Base-by-base conservation (phyloP, 2,113 vertebrate species). In the Eulacestoma nigropectus region DNA sequence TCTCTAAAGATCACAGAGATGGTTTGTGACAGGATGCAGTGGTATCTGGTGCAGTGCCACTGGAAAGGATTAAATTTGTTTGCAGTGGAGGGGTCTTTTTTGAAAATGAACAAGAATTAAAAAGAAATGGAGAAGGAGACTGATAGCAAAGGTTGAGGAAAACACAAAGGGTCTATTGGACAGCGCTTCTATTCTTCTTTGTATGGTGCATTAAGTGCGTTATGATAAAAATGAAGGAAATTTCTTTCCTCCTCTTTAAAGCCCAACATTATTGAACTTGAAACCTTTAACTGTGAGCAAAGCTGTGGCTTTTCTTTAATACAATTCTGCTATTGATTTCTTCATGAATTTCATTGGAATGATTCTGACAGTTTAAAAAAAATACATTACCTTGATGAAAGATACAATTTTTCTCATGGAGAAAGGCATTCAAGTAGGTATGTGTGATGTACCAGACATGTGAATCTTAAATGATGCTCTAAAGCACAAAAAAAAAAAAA, bases 251-350 rank as follows among this genome's bases (percentile, higher is more conserved):
- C 93, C 93, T 84, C 69, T 97, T 96, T 87, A 83, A 93, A 97
- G 56, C 83, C 87, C 92, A 13, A 56, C 41, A 6, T 93, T 94
- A 85, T 92, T 94, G 95, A 95, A 96, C 95, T 94, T 95, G 93
- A 96, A 96, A 93, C 83, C 87, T 96, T 93, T 73, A 69, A 96
- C 89, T 56, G 84, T 80, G 73, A 95, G 76, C 92, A 96, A 95
- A 96, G 85, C 88, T 92, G 96, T 85, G 85, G 84, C 93, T 95
- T 96, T 87, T 89, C 92, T 95, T 97, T 96, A 97, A 97, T 92
- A 95, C 84, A 95, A 96, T 90, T 96, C 94, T 97, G 77, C 87
- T 95, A 96, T 95, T 96, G 87, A 95, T 96, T 97, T 96, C 91
- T 80, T 91, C 95, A 93, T 95, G 81, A 79, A 87, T 95, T 95